Conservation (phyloP, 2,797 vertebrate genomes). For the Mionectes olivaceus region DNA sequence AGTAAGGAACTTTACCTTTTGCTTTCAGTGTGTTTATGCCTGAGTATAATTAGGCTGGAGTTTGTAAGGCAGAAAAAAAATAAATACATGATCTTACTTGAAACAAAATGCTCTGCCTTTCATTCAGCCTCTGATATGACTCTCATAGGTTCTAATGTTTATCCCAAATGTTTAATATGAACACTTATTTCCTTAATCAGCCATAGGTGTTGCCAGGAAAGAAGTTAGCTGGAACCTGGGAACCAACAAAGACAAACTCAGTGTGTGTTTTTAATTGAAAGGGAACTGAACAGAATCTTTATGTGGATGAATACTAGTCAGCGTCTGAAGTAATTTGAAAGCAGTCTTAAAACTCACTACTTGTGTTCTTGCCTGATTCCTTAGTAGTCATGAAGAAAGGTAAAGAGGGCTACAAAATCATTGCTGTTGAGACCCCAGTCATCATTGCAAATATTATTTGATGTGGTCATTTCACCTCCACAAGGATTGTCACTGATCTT, state of each 20-base stretch:
- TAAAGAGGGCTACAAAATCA: not conserved
- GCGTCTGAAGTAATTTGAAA: not conserved
- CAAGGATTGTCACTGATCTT: not conserved
- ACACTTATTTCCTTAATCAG: slow-evolving; percentile 11
- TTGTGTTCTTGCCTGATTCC: not conserved
- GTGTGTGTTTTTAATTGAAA: not conserved
- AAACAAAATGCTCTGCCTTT: not conserved
- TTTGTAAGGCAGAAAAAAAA: not conserved
- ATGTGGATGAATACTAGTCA: not conserved
- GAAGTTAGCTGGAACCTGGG: not conserved
- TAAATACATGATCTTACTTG: not conserved
- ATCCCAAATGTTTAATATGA: not conserved
- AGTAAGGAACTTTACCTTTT: not conserved
- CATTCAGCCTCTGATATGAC: not conserved
- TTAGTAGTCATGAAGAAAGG: not conserved
- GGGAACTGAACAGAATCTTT: not conserved
- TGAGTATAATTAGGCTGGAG: not conserved
- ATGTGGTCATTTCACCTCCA: not conserved
- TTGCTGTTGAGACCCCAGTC: not conserved
- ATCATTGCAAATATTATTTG: not conserved
- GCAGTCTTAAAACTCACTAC: not conserved
- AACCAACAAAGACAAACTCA: not conserved
- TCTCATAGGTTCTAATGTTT: not conserved
- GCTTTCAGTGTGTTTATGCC: not conserved
- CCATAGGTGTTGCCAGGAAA: not conserved